Evolutionary conservation across 2,113 vertebrate species (phyloP), one percentile per base, ranked within the genome.

Genomic region (Poeciliopsis turrubarensis): DNA sequence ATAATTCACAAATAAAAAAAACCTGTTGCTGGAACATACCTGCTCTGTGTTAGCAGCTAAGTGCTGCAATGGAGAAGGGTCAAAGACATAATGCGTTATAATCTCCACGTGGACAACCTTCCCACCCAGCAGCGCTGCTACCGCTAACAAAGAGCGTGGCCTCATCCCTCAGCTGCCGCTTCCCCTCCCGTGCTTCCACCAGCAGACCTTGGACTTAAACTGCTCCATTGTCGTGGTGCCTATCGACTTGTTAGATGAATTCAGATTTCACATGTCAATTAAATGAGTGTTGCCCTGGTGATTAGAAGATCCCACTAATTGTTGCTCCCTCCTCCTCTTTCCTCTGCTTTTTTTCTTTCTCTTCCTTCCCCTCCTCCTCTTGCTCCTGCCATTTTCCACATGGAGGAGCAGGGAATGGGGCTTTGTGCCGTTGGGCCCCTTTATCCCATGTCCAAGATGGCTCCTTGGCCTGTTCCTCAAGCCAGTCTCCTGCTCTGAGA

Each of bases 241-340:
- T 87, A 92, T 92, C 87, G 77, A 93, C 92, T 93, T 92, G 92
- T 90, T 89, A 88, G 91, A 93, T 92, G 70, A 93, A 94, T 94
- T 89, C 89, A 91, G 88, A 94, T 92, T 93, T 94, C 89, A 93
- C 92, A 94, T 92, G 92, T 94, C 93, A 94, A 91, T 93, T 92
- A 92, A 93, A 94, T 93, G 89, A 94, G 90, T 89, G 90, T 92
- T 94, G 90, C 89, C 85, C 87, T 32, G 86, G 92, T 92, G 93
- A 95, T 94, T 93, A 94, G 89, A 89, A 93, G 90, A 92, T 93
- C 87, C 86, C 82, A 89, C 93, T 95, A 94, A 95, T 94, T 94
- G 92, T 89, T 68, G 75, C 86, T 85, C 78, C 91, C 84, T 84
- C 87, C 89, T 85, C 83, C 82, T 83, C 75, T 76, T 84, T 84